Base-by-base conservation (phyloP, 1,140 invertebrate genomes). In the Wasmannia auropunctata region DNA sequence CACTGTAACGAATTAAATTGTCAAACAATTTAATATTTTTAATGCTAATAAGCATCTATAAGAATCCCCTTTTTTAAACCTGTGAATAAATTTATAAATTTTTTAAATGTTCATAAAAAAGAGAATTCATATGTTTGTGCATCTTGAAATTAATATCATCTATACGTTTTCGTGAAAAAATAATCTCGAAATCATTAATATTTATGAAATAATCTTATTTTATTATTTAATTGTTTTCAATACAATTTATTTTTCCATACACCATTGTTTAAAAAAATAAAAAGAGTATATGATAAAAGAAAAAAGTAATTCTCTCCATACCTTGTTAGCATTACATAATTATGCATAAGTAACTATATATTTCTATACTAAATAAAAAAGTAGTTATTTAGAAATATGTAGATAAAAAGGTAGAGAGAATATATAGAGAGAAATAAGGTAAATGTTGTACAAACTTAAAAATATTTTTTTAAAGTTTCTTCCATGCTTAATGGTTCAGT, bases 401-500 rank as follows among this genome's bases (percentile, higher is more conserved):
- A 65, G 3, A 25, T 43, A 46, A 1, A 49, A 28, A 37, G n/a
- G n/a, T n/a, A 31, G 16, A 7, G 2, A 7, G 19, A n/a, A 43
- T 43, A 43, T 14, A 69, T 3, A 34, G 11, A 40, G 51, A 40
- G n/a, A 49, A 49, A 31, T 14, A 2, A 28, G 19, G n/a, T 0
- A 22, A 76, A 10, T 56, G 69, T 67, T 86, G 14, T 58, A 4
- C 22, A 31, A 62, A 46, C 31, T 95, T 95, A 97, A 93, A 97
- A 96, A 87, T 96, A 96, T 88, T 96, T 96, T 86, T 96, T 95
- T 80, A 97, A 95, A 56, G 95, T 95, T 56, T 97, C 96, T 63
- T 96, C 96, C 91, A 97, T 95, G 85, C 96, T 96, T 76, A 96
- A 94, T 0, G 98, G 98, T 91, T 98, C 96, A 1, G 96, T 96